Evolutionary conservation across 37 sponge, comb jelly and placozoan species (phyloP).

Genomic region (Mnemiopsis leidyi): DNA sequence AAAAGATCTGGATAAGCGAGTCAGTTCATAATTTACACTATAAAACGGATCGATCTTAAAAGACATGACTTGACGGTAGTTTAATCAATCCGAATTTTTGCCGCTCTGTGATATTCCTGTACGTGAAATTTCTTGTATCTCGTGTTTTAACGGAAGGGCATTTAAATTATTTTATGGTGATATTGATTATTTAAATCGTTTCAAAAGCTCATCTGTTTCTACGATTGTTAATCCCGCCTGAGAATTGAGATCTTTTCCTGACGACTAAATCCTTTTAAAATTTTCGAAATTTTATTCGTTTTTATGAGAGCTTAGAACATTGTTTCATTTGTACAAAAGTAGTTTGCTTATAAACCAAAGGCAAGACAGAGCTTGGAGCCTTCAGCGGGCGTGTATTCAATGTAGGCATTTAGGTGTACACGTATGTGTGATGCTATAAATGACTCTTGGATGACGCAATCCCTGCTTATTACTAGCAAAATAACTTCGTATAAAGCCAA

Average conservation of each 20-base stretch:
- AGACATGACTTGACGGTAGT: too few species aligned
- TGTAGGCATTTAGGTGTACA: not conserved
- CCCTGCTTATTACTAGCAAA: slow-evolving; percentile 43
- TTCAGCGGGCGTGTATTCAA: not conserved
- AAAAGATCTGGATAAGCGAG: too few species aligned
- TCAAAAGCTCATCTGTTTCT: not conserved
- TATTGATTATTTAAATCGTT: not conserved
- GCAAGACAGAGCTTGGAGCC: not conserved
- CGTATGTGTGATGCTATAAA: slow-evolving; percentile 33
- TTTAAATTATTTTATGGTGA: not conserved
- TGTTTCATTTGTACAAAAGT: not conserved
- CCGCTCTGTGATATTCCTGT: too few species aligned
- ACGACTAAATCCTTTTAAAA: not conserved
- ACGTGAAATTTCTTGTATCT: too few species aligned
- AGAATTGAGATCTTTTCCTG: not conserved
- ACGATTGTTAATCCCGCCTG: not conserved
- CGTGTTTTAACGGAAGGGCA: not conserved
- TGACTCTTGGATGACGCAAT: slow-evolving; percentile 46
- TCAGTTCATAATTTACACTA: too few species aligned
- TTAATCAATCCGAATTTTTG: too few species aligned
- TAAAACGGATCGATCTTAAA: too few species aligned
- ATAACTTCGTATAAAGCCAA: not conserved
- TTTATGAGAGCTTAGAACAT: not conserved
- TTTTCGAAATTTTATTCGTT: not conserved
- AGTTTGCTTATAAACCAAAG: not conserved